These are phyloP conservation scores for Papilio helenus DNA, from an alignment of 1,140 invertebrate species.

Conservation along the genomic window DNA sequence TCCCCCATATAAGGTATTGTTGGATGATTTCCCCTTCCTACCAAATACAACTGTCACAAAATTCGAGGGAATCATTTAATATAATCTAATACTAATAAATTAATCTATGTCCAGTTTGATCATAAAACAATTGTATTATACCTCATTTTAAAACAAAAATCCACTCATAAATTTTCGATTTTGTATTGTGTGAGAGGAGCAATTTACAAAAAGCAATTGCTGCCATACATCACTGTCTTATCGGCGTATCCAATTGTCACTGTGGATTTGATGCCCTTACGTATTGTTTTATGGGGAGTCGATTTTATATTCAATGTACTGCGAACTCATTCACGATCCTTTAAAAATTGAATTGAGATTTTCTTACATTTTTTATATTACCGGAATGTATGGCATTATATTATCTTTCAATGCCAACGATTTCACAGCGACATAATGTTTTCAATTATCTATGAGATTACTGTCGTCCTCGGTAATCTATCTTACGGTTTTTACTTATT, in stretches of 20 bases:
- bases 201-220: slow-evolving; percentile 71
- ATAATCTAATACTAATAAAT: too few species aligned
- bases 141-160: slow-evolving; percentile 41
- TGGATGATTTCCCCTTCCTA: too few species aligned
- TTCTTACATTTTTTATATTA: slow-evolving; percentile 1
- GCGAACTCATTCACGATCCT: not conserved
- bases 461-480: too few species aligned
- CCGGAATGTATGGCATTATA: too few species aligned
- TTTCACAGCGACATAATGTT: not conserved
- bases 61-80: too few species aligned
- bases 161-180: slow-evolving; percentile 46
- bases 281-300: slow-evolving; percentile 35
- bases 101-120: not conserved
- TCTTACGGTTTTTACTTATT: too few species aligned
- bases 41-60: too few species aligned
- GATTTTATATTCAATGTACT: slow-evolving; percentile 36
- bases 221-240: slow-evolving; percentile 67
- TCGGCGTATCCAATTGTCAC: slow-evolving; percentile 51
- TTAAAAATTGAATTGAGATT: slow-evolving; percentile 17
- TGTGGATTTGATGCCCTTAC: slow-evolving; percentile 37
- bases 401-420: not conserved
- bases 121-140: slow-evolving; percentile 7
- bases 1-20: too few species aligned
- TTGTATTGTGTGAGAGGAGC: slow-evolving; percentile 47
- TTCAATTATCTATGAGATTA: not conserved